Conservation (phyloP, 2,797 vertebrate species). For the Diglossa cyanea region DNA sequence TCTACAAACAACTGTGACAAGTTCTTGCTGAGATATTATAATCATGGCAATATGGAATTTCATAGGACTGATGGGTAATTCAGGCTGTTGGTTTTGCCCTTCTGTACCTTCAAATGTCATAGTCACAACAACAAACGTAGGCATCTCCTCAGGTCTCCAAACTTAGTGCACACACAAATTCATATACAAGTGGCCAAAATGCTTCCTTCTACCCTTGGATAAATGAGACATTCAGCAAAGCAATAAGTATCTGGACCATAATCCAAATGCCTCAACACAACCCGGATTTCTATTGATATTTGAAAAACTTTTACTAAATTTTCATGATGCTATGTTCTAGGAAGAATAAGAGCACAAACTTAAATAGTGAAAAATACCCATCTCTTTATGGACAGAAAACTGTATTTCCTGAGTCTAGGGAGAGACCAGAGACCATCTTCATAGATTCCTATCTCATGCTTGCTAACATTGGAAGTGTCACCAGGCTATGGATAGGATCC, state of each 20-base stretch:
- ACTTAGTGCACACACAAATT: not conserved
- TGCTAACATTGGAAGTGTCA: not conserved
- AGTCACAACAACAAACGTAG: not conserved
- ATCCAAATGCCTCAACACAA: not conserved
- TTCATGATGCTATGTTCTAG: not conserved
- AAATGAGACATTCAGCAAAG: not conserved
- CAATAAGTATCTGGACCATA: not conserved
- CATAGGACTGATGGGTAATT: not conserved
- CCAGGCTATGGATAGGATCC: not conserved
- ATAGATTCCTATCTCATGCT: not conserved
- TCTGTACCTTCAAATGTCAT: not conserved
- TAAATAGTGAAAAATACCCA: not conserved
- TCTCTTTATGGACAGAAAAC: not conserved
- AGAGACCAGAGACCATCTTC: not conserved
- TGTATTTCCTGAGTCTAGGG: not conserved
- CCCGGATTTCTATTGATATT: not conserved
- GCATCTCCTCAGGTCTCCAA: not conserved
- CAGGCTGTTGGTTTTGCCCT: not conserved
- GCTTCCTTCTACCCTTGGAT: not conserved
- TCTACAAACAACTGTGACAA: not conserved
- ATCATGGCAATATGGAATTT: not conserved
- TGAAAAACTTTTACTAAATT: not conserved
- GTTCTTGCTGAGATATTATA: not conserved
- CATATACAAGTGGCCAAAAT: not conserved
- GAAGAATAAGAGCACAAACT: not conserved